A percentile compares a stretch with the other conserved stretches of the same genome.
Evolutionary conservation across 2,797 vertebrate genomes (phyloP).

Genomic region (Nyctalus aviator): DNA sequence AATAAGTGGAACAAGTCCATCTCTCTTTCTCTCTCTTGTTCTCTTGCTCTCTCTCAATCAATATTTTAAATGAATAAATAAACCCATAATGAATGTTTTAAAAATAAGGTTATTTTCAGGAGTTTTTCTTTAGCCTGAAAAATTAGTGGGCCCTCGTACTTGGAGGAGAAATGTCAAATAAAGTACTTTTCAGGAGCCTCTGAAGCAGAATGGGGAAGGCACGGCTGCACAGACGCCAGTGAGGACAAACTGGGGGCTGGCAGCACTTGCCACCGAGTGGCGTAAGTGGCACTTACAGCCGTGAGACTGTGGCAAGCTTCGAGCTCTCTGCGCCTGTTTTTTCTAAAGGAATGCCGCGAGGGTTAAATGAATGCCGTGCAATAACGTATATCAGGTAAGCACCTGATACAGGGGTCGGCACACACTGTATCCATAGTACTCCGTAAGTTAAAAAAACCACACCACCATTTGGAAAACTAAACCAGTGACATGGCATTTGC

Average conservation of each 20-base stretch:
- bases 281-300: fast-evolving
- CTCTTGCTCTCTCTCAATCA: neutral
- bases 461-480: neutral
- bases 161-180: neutral
- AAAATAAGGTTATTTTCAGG: neutral
- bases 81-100: neutral
- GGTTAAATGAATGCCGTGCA: fast-evolving
- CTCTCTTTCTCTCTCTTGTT: neutral
- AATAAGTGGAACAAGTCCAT: neutral
- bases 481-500: neutral
- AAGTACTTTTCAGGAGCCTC: too few relatives aligned
- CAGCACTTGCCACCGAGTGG: neutral
- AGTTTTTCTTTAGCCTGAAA: neutral
- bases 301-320: fast-evolving
- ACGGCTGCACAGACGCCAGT: fast-evolving
- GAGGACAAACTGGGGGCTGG: fast-evolving
- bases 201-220: neutral
- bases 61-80: neutral
- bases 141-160: neutral
- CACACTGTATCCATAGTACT: neutral
- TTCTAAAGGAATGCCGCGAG: neutral
- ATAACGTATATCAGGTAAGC: neutral
- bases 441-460: neutral
- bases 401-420: neutral
- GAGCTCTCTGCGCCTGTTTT: neutral